Evolutionary conservation across 2,113 vertebrate species (phyloP).

Genomic region (Probosciger aterrimus): DNA sequence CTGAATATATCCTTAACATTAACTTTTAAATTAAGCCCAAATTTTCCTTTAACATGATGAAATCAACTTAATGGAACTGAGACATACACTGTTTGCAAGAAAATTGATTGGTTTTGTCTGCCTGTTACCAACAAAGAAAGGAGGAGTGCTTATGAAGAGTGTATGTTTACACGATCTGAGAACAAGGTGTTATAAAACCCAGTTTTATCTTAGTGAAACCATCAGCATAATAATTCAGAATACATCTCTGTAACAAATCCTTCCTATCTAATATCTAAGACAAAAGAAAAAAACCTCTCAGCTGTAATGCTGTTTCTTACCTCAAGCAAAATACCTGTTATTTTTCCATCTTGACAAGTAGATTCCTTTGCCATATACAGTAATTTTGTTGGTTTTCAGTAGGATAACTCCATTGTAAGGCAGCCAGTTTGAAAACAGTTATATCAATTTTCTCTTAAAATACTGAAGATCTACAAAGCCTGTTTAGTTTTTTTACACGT

Average conservation of each 20-base stretch:
- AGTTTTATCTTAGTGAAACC: background rate
- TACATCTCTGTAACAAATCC: background rate
- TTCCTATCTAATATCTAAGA: background rate
- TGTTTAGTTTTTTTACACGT: background rate
- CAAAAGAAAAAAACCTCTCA: background rate
- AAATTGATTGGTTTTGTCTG: background rate
- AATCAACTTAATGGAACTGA: background rate
- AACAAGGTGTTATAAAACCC: background rate
- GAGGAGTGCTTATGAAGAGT: background rate
- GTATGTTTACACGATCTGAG: background rate
- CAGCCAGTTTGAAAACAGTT: background rate
- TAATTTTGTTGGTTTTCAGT: background rate
- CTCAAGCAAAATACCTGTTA: background rate
- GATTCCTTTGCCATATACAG: background rate
- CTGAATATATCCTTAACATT: background rate
- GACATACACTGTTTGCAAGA: background rate
- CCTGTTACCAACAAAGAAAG: background rate
- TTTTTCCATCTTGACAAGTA: background rate
- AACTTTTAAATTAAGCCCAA: background rate
- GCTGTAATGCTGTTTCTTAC: background rate
- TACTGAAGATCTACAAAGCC: background rate
- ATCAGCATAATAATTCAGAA: background rate
- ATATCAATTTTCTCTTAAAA: background rate
- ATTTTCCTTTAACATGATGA: background rate
- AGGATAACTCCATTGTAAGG: background rate